phyloP scores from a whole-genome alignment of 2,113 vertebrate genomes.

The Canis aureus region DNA sequence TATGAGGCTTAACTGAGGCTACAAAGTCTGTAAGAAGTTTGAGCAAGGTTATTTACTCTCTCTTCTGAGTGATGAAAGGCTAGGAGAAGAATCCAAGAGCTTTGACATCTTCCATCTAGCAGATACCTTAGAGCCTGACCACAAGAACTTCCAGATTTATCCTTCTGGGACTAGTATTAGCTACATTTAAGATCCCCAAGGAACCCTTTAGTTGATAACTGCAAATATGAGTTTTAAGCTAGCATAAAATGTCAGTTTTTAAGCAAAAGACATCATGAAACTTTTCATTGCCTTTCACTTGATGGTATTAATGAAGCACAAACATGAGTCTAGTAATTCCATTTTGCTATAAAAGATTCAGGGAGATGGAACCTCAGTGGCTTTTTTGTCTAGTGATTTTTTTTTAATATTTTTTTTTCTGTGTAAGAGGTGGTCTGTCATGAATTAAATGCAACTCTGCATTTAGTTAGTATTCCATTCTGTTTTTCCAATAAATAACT shows the following conservation, averaged over 20 bases:
- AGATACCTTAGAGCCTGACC: not conserved
- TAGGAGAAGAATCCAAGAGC: not conserved
- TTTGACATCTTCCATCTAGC: not conserved
- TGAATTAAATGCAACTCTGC: slow-evolving; percentile 75
- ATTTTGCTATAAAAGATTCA: slow-evolving; percentile 45
- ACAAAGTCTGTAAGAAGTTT: not conserved
- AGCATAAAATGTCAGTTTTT: slow-evolving; percentile 5
- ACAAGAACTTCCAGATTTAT: not conserved
- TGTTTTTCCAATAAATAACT: slow-evolving; percentile 80
- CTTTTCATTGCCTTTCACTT: not conserved
- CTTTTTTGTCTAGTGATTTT: slow-evolving; percentile 64
- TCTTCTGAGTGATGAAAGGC: not conserved
- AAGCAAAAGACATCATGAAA: not conserved
- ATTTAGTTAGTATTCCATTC: slow-evolving; percentile 75
- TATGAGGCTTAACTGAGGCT: not conserved
- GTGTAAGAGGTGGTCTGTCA: slow-evolving; percentile 65
- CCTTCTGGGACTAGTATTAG: not conserved
- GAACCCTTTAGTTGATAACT: not conserved
- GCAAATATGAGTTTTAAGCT: slow-evolving; percentile 34
- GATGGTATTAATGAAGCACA: not conserved
- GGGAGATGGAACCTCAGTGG: not conserved
- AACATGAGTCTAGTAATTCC: not conserved
- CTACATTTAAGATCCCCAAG: not conserved
- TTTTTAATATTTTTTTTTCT: slow-evolving; percentile 61
- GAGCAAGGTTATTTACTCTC: not conserved